These are phyloP conservation scores for Augochlora pura DNA, from an alignment of 1,140 invertebrate species.

Conservation along the genomic window DNA sequence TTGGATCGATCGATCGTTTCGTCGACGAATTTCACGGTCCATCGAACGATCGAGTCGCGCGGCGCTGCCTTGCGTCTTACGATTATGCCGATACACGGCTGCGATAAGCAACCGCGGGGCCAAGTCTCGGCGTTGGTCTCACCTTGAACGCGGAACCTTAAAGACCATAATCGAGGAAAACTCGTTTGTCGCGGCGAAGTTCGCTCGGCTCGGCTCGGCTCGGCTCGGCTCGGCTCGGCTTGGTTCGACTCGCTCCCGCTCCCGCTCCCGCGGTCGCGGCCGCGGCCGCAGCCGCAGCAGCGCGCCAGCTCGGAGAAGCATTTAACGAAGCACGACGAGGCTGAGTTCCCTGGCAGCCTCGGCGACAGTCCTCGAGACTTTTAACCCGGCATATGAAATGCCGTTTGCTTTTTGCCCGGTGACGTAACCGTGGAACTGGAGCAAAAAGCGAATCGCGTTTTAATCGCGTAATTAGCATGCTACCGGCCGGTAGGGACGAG, in stretches of 20 bases:
- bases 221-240: too few relatives aligned
- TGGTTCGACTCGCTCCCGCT: too few relatives aligned
- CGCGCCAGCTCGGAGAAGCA: not conserved
- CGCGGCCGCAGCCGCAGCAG: too few relatives aligned
- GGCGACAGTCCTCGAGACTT: slow-evolving; percentile 26
- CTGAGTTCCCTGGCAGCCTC: not conserved
- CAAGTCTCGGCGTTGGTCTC: slow-evolving; percentile 41
- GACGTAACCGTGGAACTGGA: slow-evolving; percentile 15
- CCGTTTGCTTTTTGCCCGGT: slow-evolving; percentile 20
- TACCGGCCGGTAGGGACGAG: not conserved
- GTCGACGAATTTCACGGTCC: slow-evolving; percentile 69
- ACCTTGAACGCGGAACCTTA: slow-evolving; percentile 60
- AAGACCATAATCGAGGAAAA: slow-evolving; percentile 60
- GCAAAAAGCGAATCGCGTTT: slow-evolving; percentile 8
- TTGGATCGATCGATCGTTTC: slow-evolving; percentile 46
- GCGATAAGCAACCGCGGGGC: slow-evolving; percentile 39
- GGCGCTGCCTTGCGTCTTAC: too few relatives aligned
- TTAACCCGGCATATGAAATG: slow-evolving; percentile 28
- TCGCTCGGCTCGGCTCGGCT: slow-evolving; percentile 4
- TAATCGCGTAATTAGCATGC: slow-evolving; percentile 11
- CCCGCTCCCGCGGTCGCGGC: too few relatives aligned
- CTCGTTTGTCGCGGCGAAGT: slow-evolving; percentile 40
- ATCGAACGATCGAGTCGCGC: slow-evolving; percentile 58
- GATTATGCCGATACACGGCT: slow-evolving; percentile 51
- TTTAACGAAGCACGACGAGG: not conserved